Conservation (phyloP, 1,140 invertebrate species). For the Paracyclopina nana region DNA sequence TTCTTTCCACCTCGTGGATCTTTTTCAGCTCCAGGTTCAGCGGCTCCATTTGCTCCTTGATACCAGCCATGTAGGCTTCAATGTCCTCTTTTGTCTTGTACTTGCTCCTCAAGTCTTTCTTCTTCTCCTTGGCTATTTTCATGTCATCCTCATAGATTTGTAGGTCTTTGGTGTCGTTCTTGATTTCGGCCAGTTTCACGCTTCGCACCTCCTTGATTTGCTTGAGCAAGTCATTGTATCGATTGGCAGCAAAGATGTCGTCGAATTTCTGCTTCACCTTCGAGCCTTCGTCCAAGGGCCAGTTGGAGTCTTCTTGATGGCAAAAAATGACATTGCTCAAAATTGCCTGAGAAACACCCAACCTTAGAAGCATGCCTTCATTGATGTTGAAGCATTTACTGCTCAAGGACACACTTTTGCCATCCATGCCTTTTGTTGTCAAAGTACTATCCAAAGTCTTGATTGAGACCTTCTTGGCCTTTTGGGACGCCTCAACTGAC, state of each 20-base stretch:
- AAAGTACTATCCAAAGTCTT: conserved; percentile 48
- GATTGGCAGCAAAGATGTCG: conserved; percentile 85
- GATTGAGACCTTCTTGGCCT: conserved; percentile 35
- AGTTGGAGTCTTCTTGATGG: conserved; percentile 92
- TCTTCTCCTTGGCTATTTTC: conserved; percentile 11
- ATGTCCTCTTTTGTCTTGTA: conserved; percentile 19
- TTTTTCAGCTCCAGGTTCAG: conserved; percentile 6
- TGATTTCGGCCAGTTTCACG: not conserved
- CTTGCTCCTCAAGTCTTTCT: not conserved
- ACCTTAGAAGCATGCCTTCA: conserved; percentile 35
- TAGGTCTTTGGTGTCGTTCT: conserved; percentile 4
- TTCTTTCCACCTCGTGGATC: conserved; percentile 17
- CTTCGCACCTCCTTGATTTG: conserved; percentile 38
- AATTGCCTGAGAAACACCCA: conserved; percentile 83
- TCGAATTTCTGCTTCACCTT: conserved; percentile 90
- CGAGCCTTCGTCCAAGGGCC: conserved; percentile 83
- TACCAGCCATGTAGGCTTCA: conserved; percentile 20
- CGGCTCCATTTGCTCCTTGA: conserved; percentile 4
- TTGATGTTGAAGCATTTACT: conserved; percentile 48
- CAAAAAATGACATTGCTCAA: conserved; percentile 94
- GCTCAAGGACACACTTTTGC: conserved; percentile 17
- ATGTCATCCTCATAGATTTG: conserved; percentile 7
- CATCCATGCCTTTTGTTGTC: conserved; percentile 26
- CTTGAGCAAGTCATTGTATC: conserved; percentile 82
- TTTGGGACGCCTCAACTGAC: conserved; percentile 37